These are phyloP conservation scores for Caenorhabditis parvicauda DNA, from an alignment of 2,888 invertebrate genomes.

Conservation along the genomic window DNA sequence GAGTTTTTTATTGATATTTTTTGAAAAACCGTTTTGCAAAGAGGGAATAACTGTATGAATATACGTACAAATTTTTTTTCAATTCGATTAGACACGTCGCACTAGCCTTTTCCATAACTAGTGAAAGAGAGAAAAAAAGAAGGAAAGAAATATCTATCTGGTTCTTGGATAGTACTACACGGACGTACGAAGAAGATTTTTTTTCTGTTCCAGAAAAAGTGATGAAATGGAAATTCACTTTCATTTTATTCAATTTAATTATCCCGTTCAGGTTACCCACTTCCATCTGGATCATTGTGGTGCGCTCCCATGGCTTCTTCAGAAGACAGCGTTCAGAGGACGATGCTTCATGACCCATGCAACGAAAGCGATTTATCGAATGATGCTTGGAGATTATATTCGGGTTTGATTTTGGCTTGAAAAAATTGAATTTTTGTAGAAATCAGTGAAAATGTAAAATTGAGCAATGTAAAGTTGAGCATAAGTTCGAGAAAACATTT, in stretches of 20 bases:
- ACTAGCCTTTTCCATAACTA: no score
- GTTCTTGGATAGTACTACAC: no score
- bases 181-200: background rate
- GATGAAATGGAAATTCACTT: no score
- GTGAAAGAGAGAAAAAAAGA: no score
- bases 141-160: background rate
- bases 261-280: constrained; percentile 50
- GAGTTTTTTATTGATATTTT: background rate
- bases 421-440: background rate
- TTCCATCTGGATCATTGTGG: constrained; percentile 98
- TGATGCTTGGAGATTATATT: constrained; percentile 96
- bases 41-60: no score
- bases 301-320: constrained; percentile 93
- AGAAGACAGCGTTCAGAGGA: constrained; percentile 82
- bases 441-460: background rate
- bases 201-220: background rate
- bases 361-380: constrained; percentile 96
- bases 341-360: constrained; percentile 99
- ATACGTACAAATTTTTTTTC: no score
- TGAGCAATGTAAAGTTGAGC: no score
- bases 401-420: constrained; percentile 77
- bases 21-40: no score
- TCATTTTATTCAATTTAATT: background rate
- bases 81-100: no score
- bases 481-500: no score